Evolutionary conservation across 2,113 vertebrate genomes (phyloP).

Genomic region (Erythrolamprus reginae): DNA sequence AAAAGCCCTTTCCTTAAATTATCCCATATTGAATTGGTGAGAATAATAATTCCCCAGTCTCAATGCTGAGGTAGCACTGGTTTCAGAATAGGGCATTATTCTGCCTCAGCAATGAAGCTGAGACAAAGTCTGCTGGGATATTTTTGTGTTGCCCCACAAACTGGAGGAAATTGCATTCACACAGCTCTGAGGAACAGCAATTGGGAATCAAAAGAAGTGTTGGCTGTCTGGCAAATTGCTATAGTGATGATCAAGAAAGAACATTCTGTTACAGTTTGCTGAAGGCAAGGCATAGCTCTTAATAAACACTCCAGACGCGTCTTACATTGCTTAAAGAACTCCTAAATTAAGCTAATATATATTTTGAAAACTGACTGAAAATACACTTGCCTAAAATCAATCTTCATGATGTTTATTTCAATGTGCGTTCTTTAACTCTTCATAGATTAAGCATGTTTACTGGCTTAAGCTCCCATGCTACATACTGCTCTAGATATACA

Average conservation of each 20-base stretch:
- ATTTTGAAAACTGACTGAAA: not conserved
- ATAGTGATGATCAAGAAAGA: constrained; percentile 38
- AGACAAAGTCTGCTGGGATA: not conserved
- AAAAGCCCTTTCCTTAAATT: not conserved
- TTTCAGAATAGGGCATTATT: not conserved
- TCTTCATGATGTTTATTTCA: not conserved
- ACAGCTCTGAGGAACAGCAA: not conserved
- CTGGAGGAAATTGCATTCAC: not conserved
- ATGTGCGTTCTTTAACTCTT: not conserved
- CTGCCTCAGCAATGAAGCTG: not conserved
- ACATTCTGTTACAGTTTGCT: constrained; percentile 25
- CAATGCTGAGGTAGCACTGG: not conserved
- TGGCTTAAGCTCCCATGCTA: not conserved
- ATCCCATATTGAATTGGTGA: not conserved
- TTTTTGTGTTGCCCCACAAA: not conserved
- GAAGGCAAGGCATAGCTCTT: constrained; percentile 33
- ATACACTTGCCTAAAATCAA: not conserved
- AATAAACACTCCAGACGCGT: not conserved
- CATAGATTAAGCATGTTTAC: not conserved
- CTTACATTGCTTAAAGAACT: not conserved
- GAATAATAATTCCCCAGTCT: not conserved
- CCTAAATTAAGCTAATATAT: not conserved
- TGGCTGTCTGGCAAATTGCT: not conserved
- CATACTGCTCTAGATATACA: not conserved
- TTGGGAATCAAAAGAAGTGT: not conserved